Conservation (phyloP, 2,888 invertebrate species). For the Catonia carolina region DNA sequence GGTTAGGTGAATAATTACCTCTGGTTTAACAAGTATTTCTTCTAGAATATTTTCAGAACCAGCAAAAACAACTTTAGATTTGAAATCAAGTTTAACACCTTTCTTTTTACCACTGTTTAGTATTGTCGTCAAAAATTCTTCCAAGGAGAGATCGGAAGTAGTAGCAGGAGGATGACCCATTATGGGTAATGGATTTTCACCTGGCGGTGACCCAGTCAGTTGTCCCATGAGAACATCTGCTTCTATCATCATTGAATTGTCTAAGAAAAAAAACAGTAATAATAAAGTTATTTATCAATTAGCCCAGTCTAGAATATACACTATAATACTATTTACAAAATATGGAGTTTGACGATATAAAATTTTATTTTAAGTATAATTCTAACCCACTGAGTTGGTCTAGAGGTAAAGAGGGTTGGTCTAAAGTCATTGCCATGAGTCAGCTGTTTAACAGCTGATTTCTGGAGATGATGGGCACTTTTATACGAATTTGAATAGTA, state of each 20-base stretch:
- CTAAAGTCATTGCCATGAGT: too few species aligned
- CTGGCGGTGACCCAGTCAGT: constrained; percentile 45
- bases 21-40: constrained; percentile 20
- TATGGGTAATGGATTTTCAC: constrained; percentile 55
- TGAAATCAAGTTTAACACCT: constrained; percentile 86
- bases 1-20: too few species aligned
- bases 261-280: constrained; percentile 43
- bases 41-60: constrained; percentile 28
- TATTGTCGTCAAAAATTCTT: constrained; percentile 60
- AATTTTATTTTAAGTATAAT: too few species aligned
- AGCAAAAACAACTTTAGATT: constrained; percentile 62
- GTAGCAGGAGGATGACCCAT: constrained; percentile 80
- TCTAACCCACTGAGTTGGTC: too few species aligned
- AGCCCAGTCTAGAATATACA: too few species aligned
- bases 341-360: too few species aligned
- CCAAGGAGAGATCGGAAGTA: constrained; percentile 66
- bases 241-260: constrained; percentile 70
- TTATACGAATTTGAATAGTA: too few species aligned
- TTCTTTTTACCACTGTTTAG: constrained; percentile 49
- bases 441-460: too few species aligned
- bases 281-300: too few species aligned
- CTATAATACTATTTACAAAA: too few species aligned
- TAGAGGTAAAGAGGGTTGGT: too few species aligned
- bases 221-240: constrained; percentile 73
- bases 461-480: too few species aligned